Percentiles rank a stretch among this genome's conserved stretches.
Evolutionary conservation across 1,140 invertebrate genomes (phyloP).

Genomic region (Procambarus virginalis): DNA sequence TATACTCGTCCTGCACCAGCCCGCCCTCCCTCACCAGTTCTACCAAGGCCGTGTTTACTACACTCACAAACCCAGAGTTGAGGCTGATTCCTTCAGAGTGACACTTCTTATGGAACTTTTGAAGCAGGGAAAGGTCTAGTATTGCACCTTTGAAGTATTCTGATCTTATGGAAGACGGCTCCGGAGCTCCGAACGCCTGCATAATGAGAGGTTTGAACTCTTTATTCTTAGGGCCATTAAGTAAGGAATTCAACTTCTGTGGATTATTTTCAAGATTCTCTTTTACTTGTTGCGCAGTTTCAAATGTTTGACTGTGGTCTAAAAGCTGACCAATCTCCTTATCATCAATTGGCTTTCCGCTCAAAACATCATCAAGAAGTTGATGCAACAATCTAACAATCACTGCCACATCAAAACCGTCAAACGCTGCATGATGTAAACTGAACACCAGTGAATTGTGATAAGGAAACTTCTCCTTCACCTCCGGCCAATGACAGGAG

Average conservation of each 20-base stretch:
- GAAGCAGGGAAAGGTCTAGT: neutral
- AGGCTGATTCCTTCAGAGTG: neutral
- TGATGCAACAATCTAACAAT: neutral
- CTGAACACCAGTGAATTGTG: neutral
- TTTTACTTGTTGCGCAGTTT: neutral
- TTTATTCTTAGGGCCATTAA: neutral
- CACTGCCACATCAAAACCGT: neutral
- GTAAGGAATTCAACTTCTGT: neutral
- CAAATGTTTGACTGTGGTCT: neutral
- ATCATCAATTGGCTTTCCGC: neutral
- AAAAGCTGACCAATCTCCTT: neutral
- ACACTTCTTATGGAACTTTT: neutral
- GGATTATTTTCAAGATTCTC: conserved; percentile 17
- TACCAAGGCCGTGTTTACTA: conserved; percentile 25
- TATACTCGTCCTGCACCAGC: neutral
- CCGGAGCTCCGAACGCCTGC: neutral
- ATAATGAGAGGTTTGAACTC: neutral
- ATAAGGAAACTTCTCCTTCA: conserved; percentile 11
- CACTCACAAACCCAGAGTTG: neutral
- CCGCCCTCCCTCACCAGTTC: conserved; percentile 36
- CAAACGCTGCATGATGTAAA: neutral
- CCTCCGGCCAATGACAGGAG: neutral
- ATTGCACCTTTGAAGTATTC: neutral
- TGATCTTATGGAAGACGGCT: neutral
- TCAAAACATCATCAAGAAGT: neutral